Percentiles rank a stretch among this genome's conserved stretches.
phyloP scores from a whole-genome alignment of 1,140 invertebrate genomes.

The Physella acuta region DNA sequence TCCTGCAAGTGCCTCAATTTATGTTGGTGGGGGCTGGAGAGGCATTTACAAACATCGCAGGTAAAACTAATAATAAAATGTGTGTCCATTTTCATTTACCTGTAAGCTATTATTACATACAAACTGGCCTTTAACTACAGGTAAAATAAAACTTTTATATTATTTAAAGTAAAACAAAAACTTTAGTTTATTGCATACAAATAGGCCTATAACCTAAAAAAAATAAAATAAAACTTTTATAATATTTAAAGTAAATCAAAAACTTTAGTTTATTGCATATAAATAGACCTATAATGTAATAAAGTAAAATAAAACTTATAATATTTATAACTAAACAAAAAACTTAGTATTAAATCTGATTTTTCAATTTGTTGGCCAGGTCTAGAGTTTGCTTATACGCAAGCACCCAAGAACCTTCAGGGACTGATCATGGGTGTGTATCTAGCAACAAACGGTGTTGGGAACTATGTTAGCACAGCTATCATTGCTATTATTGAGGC shows the following conservation, averaged over 20 bases:
- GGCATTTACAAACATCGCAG: conserved; percentile 60
- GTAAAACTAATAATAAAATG: conserved; percentile 26
- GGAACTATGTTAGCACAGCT: conserved; percentile 57
- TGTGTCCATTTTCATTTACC: too few species aligned
- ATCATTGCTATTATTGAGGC: conserved; percentile 45
- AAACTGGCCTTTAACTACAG: neutral
- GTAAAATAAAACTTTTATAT: neutral
- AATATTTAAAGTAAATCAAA: too few species aligned
- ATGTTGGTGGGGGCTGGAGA: conserved; percentile 63
- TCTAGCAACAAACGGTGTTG: conserved; percentile 59
- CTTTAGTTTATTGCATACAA: too few species aligned
- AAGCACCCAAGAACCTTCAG: conserved; percentile 59
- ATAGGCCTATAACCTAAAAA: too few species aligned
- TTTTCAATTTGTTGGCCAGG: conserved; percentile 26
- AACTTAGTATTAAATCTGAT: too few species aligned
- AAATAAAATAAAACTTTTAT: too few species aligned
- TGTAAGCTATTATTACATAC: too few species aligned
- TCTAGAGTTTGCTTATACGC: conserved; percentile 62
- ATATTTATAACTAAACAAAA: too few species aligned
- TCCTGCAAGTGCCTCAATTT: conserved; percentile 63
- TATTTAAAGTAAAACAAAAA: neutral
- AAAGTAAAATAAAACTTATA: too few species aligned
- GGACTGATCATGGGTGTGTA: conserved; percentile 61
- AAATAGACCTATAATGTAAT: too few species aligned
- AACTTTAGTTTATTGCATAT: too few species aligned